Evolutionary conservation across 2,113 vertebrate species (phyloP).

Genomic region (Hemiscyllium ocellatum): DNA sequence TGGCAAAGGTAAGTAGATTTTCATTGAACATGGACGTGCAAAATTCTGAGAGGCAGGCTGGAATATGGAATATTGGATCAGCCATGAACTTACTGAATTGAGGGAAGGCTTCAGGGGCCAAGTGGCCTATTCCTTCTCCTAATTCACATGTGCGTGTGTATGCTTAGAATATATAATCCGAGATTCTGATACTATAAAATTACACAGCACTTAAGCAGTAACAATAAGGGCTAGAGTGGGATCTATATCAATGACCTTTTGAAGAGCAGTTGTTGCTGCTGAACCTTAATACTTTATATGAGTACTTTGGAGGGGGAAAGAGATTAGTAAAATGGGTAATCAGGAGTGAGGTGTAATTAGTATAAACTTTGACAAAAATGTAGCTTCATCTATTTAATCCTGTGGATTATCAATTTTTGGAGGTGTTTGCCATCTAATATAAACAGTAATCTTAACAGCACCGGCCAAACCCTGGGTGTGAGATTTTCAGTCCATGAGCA

Average conservation of each 20-base stretch:
- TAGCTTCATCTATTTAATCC: background rate
- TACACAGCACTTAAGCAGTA: background rate
- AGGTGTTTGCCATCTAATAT: background rate
- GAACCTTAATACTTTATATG: background rate
- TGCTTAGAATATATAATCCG: background rate
- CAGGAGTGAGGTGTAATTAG: background rate
- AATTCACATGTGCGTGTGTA: too few relatives aligned
- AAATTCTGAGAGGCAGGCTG: too few relatives aligned
- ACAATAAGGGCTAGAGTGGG: background rate
- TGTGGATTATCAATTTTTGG: background rate
- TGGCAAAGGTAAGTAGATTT: too few relatives aligned
- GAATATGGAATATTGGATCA: too few relatives aligned
- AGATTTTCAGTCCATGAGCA: background rate
- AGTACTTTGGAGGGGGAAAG: background rate
- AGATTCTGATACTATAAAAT: background rate
- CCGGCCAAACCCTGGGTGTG: background rate
- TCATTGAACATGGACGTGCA: too few relatives aligned
- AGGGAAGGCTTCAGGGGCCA: too few relatives aligned
- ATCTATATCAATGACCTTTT: background rate
- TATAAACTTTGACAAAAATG: background rate
- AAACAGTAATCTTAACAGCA: background rate
- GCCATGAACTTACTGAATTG: too few relatives aligned
- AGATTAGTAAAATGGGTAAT: background rate
- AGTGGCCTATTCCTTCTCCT: too few relatives aligned
- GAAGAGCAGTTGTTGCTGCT: background rate